These are phyloP conservation scores for Phoeniculus purpureus DNA, from an alignment of 2,797 vertebrate genomes.

Conservation along the genomic window DNA sequence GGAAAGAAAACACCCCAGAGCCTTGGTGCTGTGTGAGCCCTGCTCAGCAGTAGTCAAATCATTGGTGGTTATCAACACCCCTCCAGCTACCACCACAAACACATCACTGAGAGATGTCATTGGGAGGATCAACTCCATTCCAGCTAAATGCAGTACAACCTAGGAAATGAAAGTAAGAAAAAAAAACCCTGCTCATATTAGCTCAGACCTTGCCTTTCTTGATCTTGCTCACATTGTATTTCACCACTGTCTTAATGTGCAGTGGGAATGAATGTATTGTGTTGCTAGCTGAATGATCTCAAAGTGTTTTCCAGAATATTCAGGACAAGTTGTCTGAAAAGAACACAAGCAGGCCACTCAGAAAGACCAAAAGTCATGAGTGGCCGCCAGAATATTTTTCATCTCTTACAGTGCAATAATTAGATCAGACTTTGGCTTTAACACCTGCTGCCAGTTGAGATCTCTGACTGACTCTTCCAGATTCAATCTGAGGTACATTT, in stretches of 20 bases:
- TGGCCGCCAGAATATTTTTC: slow-evolving; percentile 30
- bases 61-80: too few species aligned
- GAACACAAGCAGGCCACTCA: slow-evolving; percentile 53
- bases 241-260: neutral
- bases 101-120: too few species aligned
- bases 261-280: neutral
- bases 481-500: slow-evolving; percentile 41
- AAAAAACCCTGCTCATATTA: neutral
- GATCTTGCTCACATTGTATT: neutral
- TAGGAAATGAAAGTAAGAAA: neutral
- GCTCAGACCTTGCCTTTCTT: neutral
- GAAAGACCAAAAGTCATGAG: neutral
- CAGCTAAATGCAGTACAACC: too few species aligned
- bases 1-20: too few species aligned
- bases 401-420: slow-evolving; percentile 36
- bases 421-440: slow-evolving; percentile 40
- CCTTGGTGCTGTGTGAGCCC: too few species aligned
- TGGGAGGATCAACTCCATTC: too few species aligned
- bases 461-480: slow-evolving; percentile 16
- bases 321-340: neutral
- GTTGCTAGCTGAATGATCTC: neutral
- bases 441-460: slow-evolving; percentile 68
- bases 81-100: too few species aligned
- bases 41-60: too few species aligned
- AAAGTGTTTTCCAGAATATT: neutral